Base-by-base conservation (phyloP, 2,113 vertebrate genomes). In the Anoura caudifer region DNA sequence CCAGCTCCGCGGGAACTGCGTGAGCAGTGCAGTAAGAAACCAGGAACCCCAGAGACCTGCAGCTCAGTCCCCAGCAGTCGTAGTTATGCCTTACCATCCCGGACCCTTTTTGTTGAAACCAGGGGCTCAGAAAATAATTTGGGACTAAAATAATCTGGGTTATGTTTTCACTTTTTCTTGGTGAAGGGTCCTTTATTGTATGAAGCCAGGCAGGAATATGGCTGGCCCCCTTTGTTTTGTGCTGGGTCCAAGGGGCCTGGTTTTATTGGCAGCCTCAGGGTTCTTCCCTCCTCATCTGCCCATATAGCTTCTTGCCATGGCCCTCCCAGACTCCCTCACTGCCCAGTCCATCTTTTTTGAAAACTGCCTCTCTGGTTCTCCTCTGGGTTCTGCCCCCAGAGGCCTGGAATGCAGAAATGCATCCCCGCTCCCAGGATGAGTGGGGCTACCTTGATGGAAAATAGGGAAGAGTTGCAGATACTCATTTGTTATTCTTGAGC, bases 1-100 rank as follows among this genome's bases (percentile, higher is more conserved):
- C 85, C 96, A 95, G 92, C 61, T 92, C 84, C 28, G n/a, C 41
- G 72, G 89, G 77, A 93, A 87, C 85, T 72, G 88, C 90, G 93
- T 89, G 54, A 89, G 83, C 90, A 80, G 90, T 95, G 90, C 95
- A 54, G 75, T 52, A 82, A 70, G 91, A 82, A 92, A 36, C 70
- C 47, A 73, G 69, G 83, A 69, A 83, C 31, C 56, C 43, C 52
- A 70, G 82, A 95, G 36, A 96, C 45, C 84, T 92, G 70, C 77
- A 61, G 47, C 79, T 94, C 36, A 59, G 50, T 56, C 41, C 50
- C 43, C 12, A 24, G 73, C 61, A 97, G 33, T 38, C 56, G 20
- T 24, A 63, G 59, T 14, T 77, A 77, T 45, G 47, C 65, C 43
- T 41, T 83, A 36, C 70, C 5, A 38, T 90, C 33, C 87, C 87